Evolutionary conservation across 2,797 vertebrate genomes (phyloP).

Genomic region (Eulemur rubriventer): DNA sequence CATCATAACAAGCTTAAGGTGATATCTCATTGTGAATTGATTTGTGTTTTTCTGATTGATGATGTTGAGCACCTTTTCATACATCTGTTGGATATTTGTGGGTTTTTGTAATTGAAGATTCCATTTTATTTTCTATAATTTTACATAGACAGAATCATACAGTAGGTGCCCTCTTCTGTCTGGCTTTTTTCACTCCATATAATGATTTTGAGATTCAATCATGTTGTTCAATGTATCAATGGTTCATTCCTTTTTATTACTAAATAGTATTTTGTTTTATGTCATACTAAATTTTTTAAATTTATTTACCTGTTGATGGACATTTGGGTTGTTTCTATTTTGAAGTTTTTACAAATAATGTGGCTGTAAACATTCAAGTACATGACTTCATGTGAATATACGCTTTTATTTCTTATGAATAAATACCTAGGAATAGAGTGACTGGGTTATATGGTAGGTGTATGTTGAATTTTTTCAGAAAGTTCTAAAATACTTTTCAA

Average conservation of each 20-base stretch:
- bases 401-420: neutral
- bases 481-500: neutral
- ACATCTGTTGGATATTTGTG: neutral
- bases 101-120: neutral
- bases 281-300: neutral
- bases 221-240: neutral
- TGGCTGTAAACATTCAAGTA: neutral
- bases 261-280: neutral
- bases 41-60: too few relatives aligned
- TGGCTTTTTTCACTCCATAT: neutral
- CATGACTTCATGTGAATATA: neutral
- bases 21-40: neutral
- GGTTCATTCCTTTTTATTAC: neutral
- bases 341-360: neutral
- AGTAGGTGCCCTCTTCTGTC: neutral
- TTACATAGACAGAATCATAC: neutral
- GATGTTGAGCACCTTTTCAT: too few relatives aligned
- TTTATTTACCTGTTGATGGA: neutral
- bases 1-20: neutral
- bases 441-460: neutral
- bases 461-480: neutral
- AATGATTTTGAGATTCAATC: neutral
- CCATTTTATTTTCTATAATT: neutral
- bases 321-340: neutral
- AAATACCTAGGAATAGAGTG: neutral